Evolutionary conservation across 2,797 vertebrate species (phyloP).

Genomic region (Zalophus californianus): DNA sequence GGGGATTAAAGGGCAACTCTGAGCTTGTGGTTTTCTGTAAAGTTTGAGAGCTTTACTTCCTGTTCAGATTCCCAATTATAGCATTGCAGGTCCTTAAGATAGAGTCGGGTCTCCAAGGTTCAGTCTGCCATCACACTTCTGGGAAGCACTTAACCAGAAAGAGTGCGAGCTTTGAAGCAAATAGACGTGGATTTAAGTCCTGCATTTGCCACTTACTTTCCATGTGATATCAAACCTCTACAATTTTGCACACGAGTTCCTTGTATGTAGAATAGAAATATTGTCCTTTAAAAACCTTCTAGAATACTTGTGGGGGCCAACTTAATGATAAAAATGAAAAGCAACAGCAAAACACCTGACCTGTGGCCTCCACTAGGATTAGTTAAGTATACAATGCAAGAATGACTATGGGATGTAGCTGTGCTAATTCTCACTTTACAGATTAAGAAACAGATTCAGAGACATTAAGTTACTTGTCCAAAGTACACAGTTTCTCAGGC

Average conservation of each 20-base stretch:
- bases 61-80: neutral
- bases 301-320: neutral
- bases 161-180: neutral
- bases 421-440: neutral
- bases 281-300: neutral
- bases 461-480: neutral
- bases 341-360: neutral
- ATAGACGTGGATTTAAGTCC: neutral
- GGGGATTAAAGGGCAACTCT: neutral
- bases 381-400: neutral
- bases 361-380: neutral
- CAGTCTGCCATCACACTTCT: neutral
- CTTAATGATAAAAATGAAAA: neutral
- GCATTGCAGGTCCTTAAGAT: neutral
- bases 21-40: neutral
- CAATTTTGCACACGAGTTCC: neutral
- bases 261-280: neutral
- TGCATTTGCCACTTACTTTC: neutral
- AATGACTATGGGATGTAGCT: neutral
- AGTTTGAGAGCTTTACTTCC: neutral
- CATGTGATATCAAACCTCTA: neutral
- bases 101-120: neutral
- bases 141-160: neutral
- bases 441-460: neutral
- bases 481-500: neutral